A percentile compares a stretch with the other conserved stretches of the same genome.
Conservation (phyloP, 2,888 invertebrate species). For the Epinotia demarniana region DNA sequence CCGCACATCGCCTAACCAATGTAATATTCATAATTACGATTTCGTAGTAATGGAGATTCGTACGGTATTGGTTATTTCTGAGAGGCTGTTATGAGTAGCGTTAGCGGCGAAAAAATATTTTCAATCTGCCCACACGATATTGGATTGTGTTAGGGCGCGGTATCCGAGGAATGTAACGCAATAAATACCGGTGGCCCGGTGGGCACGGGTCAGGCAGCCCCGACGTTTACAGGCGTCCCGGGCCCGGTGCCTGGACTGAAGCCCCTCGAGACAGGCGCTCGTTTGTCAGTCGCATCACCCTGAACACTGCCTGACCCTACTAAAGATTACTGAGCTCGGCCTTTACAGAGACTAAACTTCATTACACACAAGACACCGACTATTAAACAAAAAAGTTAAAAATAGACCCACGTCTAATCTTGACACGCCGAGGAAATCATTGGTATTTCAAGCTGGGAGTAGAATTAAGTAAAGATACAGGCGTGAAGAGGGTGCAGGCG, state of each 20-base stretch:
- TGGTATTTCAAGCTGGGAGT: slow-evolving; percentile 70
- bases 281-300: slow-evolving; percentile 49
- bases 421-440: slow-evolving; percentile 65
- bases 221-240: slow-evolving; percentile 58
- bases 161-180: slow-evolving; percentile 56
- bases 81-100: slow-evolving; percentile 44
- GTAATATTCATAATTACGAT: not conserved
- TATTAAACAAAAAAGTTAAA: slow-evolving; percentile 10
- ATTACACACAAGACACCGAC: slow-evolving; percentile 1
- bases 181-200: slow-evolving; percentile 54
- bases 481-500: slow-evolving; percentile 37
- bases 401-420: slow-evolving; percentile 22
- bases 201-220: slow-evolving; percentile 49
- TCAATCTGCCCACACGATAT: slow-evolving; percentile 59
- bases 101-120: slow-evolving; percentile 58
- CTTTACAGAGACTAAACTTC: not conserved
- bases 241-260: slow-evolving; percentile 23
- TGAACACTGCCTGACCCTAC: slow-evolving; percentile 29
- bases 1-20: not conserved
- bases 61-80: slow-evolving; percentile 18
- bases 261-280: slow-evolving; percentile 50
- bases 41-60: not conserved
- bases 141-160: slow-evolving; percentile 61
- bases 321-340: slow-evolving; percentile 1
- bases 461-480: slow-evolving; percentile 76